These are phyloP conservation scores for Ciconia boyciana DNA, from an alignment of 2,113 vertebrate genomes.

Conservation along the genomic window DNA sequence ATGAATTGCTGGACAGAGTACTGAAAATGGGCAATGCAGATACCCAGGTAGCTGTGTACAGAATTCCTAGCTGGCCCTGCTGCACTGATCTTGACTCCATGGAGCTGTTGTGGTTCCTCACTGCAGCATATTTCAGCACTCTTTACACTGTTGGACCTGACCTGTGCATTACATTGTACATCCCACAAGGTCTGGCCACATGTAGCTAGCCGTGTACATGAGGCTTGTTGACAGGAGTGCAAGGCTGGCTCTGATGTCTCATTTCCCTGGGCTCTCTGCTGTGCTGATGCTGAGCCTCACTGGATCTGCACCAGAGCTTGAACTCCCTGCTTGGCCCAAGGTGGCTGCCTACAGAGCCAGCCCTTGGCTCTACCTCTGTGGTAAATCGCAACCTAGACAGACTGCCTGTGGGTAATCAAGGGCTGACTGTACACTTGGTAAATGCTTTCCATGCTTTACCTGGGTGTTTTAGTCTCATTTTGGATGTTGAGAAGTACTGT, in stretches of 20 bases:
- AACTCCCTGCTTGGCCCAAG: not conserved
- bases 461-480: not conserved
- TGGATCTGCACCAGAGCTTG: not conserved
- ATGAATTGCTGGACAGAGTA: not conserved
- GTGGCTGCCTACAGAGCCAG: not conserved
- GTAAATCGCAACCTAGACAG: accelerated
- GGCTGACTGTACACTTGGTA: not conserved
- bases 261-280: not conserved
- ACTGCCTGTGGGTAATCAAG: not conserved
- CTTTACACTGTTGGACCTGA: not conserved
- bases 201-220: not conserved
- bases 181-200: not conserved
- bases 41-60: not conserved
- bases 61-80: not conserved
- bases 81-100: not conserved
- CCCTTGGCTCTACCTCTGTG: not conserved
- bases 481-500: not conserved
- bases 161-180: not conserved
- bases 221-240: not conserved
- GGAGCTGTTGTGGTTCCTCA: not conserved
- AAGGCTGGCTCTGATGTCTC: not conserved
- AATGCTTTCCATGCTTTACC: not conserved
- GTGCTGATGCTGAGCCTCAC: not conserved
- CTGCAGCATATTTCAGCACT: not conserved
- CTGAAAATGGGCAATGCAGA: not conserved